Conservation (phyloP, 2,113 vertebrate genomes). For the Vombatus ursinus region DNA sequence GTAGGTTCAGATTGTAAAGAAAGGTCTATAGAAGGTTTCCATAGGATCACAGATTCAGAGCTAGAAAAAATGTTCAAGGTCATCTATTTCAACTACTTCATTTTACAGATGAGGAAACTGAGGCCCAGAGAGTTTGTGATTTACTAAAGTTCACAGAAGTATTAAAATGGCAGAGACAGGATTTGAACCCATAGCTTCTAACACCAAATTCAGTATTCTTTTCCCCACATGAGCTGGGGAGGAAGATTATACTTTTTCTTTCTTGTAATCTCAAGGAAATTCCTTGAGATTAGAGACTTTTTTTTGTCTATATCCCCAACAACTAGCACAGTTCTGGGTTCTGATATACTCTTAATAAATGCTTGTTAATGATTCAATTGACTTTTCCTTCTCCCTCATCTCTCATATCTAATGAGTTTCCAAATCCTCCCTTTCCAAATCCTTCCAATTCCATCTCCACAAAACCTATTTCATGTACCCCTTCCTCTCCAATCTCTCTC, state of each 20-base stretch:
- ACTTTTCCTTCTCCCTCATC: not conserved
- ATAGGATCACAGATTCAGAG: not conserved
- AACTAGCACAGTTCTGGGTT: not conserved
- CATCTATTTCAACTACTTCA: not conserved
- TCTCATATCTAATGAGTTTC: not conserved
- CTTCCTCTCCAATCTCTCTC: not conserved
- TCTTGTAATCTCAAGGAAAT: not conserved
- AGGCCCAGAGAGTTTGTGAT: not conserved
- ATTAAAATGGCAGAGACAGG: not conserved
- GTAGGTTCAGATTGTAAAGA: not conserved
- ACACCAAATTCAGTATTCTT: not conserved
- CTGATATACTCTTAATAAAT: not conserved
- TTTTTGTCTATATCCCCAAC: not conserved
- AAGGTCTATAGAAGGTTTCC: not conserved
- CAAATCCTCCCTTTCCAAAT: not conserved
- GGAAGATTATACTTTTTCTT: not conserved
- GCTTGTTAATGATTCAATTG: not conserved
- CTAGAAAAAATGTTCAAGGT: not conserved
- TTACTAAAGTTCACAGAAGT: not conserved
- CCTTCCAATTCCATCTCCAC: not conserved
- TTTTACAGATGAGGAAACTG: not conserved
- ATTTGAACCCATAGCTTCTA: not conserved
- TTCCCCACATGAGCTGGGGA: too few species aligned
- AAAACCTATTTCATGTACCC: not conserved
- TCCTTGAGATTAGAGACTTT: not conserved